These are phyloP conservation scores for Macrobrachium nipponense DNA, from an alignment of 1,140 invertebrate genomes.

Conservation along the genomic window DNA sequence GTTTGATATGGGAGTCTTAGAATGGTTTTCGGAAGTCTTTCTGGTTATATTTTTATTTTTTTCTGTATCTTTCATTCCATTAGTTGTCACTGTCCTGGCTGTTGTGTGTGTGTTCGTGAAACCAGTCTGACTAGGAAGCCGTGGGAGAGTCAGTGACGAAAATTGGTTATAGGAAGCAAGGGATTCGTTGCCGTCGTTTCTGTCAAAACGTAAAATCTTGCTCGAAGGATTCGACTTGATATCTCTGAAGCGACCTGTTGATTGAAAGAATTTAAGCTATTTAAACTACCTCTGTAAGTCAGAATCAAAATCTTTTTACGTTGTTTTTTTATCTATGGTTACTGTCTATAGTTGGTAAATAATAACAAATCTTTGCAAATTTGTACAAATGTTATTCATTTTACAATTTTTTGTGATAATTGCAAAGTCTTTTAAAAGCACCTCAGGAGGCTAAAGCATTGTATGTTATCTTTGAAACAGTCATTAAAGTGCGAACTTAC, in stretches of 20 bases:
- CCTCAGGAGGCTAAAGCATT: no score
- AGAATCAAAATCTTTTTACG: neutral
- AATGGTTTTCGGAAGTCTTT: neutral
- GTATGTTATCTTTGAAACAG: no score
- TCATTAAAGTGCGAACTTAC: no score
- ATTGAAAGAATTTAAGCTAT: neutral
- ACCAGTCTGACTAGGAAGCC: slow-evolving; percentile 3
- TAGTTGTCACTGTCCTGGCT: neutral
- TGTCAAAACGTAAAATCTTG: slow-evolving; percentile 66
- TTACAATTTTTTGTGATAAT: no score
- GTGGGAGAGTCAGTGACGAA: slow-evolving; percentile 15
- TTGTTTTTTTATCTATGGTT: neutral
- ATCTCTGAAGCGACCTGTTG: slow-evolving; percentile 47
- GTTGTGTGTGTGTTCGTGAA: neutral
- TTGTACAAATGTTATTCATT: no score
- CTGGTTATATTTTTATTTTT: no score
- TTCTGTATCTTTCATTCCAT: no score
- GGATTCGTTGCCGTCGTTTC: neutral
- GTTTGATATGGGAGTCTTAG: neutral
- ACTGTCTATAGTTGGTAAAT: no score
- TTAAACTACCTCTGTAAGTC: neutral
- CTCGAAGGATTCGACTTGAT: slow-evolving; percentile 67
- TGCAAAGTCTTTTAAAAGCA: no score
- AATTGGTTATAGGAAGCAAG: neutral
- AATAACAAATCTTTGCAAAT: no score